Percentiles rank a stretch among this genome's conserved stretches.
Conservation (phyloP, 2,113 vertebrate genomes). For the Nicator chloris region DNA sequence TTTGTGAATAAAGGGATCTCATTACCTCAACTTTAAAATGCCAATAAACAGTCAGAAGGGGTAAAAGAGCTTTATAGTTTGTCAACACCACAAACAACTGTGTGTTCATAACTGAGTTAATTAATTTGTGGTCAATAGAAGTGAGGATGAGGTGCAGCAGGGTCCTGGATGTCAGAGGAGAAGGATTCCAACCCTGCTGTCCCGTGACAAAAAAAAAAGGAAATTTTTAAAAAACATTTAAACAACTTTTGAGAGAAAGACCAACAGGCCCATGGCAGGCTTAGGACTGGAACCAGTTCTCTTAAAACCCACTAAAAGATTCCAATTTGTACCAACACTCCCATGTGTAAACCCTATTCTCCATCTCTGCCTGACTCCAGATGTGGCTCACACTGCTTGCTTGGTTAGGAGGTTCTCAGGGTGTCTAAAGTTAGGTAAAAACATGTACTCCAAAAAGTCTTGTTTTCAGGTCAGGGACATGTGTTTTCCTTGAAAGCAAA, state of each 20-base stretch:
- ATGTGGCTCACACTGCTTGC: neutral
- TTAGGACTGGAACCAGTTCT: neutral
- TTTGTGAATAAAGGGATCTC: neutral
- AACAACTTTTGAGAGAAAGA: neutral
- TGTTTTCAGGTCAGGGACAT: neutral
- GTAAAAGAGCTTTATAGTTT: slow-evolving; percentile 28
- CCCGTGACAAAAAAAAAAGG: neutral
- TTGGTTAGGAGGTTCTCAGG: neutral
- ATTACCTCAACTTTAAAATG: neutral
- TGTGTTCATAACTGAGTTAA: neutral
- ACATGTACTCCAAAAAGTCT: neutral
- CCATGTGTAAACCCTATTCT: fast-evolving
- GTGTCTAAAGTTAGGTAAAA: neutral
- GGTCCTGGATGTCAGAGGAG: neutral
- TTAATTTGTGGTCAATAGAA: neutral
- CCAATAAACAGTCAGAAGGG: neutral
- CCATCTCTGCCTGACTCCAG: neutral
- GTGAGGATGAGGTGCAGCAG: neutral
- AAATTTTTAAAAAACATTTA: neutral
- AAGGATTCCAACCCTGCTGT: neutral
- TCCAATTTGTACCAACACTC: neutral
- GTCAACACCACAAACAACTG: neutral
- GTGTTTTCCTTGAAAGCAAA: neutral
- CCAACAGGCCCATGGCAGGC: neutral
- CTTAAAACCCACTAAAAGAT: neutral